Evolutionary conservation across 2,888 invertebrate genomes (phyloP), one percentile per base, ranked within the genome.

Genomic region (Drosophila mayaguana): DNA sequence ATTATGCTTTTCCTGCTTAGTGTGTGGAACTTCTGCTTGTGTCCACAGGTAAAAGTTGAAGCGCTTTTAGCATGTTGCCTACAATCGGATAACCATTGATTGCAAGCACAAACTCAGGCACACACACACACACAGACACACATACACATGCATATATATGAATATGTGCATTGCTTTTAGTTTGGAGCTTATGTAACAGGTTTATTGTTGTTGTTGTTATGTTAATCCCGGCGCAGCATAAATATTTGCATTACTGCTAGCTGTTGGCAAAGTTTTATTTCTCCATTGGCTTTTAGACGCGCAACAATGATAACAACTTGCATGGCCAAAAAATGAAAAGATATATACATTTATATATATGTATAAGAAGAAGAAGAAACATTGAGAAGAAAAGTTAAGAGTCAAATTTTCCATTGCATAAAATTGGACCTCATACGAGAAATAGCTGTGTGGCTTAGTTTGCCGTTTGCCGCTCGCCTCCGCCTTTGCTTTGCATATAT

Each of bases 221-320:
- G 88, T 73, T 85, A 83, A 88, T 88, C 86, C 69, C 56, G 66
- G 71, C 81, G 57, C 55, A 69, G 80, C 74, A 80, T 85, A 85
- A 86, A 85, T 74, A 78, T 83, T 88, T 48, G 55, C 80, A 45
- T 61, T 85, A 55, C 60, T 65, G 75, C 28, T 79, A 36, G 73
- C 46, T 71, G 48, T 75, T 78, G 83, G 74, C 69, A 76, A 83
- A 88, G 76, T 85, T 85, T 80, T 74, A 62, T 75, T 81, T 63
- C 82, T 86, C 65, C 63, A 83, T 83, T 83, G 88, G 88, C 86
- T 88, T 72, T 88, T 82, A 87, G 89, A 84, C 86, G 87, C 85
- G 79, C 89, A 82, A 89, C 89, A 86, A 89, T 87, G 86, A 85
- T 85, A 85, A 85, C 88, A 85, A 85, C 68, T 88, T 86, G 68